Base-by-base conservation (phyloP, 2,113 vertebrate genomes). In the Myxocyprinus asiaticus region DNA sequence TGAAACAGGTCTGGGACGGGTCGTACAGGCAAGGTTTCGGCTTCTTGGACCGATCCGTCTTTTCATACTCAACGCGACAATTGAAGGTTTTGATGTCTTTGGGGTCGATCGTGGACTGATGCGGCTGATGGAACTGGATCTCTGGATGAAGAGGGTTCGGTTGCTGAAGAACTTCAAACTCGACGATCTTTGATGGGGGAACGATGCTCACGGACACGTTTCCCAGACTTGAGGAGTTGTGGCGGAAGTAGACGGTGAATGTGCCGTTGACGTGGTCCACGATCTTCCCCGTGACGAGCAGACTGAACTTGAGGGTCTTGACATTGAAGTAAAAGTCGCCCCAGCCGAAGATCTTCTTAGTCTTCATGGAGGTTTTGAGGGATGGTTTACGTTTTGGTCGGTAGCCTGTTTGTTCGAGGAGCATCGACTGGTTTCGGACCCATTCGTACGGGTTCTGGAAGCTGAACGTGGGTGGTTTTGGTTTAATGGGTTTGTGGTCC, bases 311-410 rank as follows among this genome's bases (percentile, higher is more conserved):
- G 45, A 95, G 81, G 0, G 95, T 96, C 81, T 96, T 96, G 85
- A 99, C 95, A 72, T 95, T 96, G 87, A 98, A 96, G 92, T 97
- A 98, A 92, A 99, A 99, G 85, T 99, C 96, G 0, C 98, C 98
- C 98, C 98, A 99, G 51, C 98, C 97, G 0, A 99, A 98, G 67
- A 98, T 97, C 91, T 98, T 99, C 89, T 97, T 98, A 87, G 94
- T 91, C 79, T 97, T 96, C 90, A 91, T 88, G 62, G 94, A 87
- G 0, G 94, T 93, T n/a, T 97, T 97, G 81, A 95, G 88, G 0
- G 90, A 88, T 44, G 96, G 96, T 87, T 98, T 98, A 84, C 96
- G 95, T 69, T 95, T 96, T 66, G 92, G 86, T 7, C 93, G 95
- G 87, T 92, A 93, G 63, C 84, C 93, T 0, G 86, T 94, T 78